Conservation (phyloP, 2,113 vertebrate species). For the Nibea coibor region DNA sequence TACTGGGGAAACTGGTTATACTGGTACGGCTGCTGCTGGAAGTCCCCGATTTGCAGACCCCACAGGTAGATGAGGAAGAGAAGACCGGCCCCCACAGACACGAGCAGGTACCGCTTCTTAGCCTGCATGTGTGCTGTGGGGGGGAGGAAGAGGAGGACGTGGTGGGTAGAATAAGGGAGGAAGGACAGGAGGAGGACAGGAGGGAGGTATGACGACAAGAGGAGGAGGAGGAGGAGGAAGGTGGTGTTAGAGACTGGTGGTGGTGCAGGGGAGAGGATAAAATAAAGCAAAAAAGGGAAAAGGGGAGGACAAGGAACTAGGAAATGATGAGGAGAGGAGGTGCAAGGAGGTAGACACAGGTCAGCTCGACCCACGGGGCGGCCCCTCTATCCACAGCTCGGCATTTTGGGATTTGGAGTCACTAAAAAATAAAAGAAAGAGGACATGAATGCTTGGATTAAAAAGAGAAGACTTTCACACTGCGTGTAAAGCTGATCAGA, state of each 20-base stretch:
- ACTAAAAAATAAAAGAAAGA: constrained; percentile 50
- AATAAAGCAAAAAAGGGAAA: neutral
- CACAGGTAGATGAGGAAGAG: constrained; percentile 86
- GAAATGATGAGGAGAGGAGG: constrained; percentile 44
- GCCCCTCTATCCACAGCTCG: constrained; percentile 63
- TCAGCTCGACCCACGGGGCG: constrained; percentile 40
- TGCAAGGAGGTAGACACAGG: constrained; percentile 49
- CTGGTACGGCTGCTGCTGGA: constrained; percentile 76
- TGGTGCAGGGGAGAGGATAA: neutral
- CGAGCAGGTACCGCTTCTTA: constrained; percentile 89
- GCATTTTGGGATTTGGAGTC: constrained; percentile 68
- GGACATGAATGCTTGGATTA: neutral
- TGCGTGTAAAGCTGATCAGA: too few relatives aligned
- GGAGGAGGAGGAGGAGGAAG: neutral
- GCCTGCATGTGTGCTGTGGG: constrained; percentile 88
- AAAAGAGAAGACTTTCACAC: too few relatives aligned
- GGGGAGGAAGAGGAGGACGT: constrained; percentile 58
- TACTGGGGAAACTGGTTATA: constrained; percentile 69
- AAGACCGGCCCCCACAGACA: constrained; percentile 87
- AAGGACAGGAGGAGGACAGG: neutral
- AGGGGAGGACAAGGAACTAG: neutral
- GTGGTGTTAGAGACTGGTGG: neutral
- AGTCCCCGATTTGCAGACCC: constrained; percentile 84
- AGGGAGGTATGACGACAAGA: neutral
- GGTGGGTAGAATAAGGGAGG: constrained; percentile 32